Base-by-base conservation (phyloP, 2,888 invertebrate genomes). In the Falcaria lacertinaria region DNA sequence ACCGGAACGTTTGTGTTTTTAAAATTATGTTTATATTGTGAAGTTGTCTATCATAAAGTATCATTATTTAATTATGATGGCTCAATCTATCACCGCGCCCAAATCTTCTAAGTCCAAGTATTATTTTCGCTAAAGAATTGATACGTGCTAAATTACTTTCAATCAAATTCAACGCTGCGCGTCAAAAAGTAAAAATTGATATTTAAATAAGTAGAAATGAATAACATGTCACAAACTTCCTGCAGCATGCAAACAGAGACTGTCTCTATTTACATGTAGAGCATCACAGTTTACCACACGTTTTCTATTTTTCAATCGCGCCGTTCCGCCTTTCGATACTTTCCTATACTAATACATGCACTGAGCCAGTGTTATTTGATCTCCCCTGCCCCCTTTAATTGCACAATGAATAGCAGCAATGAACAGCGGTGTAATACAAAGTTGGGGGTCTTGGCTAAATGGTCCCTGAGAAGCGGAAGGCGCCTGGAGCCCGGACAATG, bases 291-390 rank as follows among this genome's bases (percentile, higher is more conserved):
- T 54, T 54, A 60, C 64, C 64, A 73, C 69, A 74, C 74, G 74
- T 75, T 87, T 85, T 84, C 81, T 80, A 83, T 82, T 87, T 87
- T 85, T 85, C 83, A 84, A 84, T 82, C 80, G 71, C 64, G 63
- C 57, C 79, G 78, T 85, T 87, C 83, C 83, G 81, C 83, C 80
- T 86, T 85, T 87, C 83, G 72, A 80, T 86, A 84, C 80, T 84
- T 86, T 85, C 80, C 74, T 85, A 77, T 69, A 79, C 74, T 74
- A 79, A 78, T 70, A 72, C 63, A 71, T 65, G 59, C 54, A 61
- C 52, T 54, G 43, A 56, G 64, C 84, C 76, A 78, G 52, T 46
- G 33, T 60, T 57, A 47, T 32, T 33, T 44, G 82, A 57, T 15
- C 80, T 57, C 19, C 66, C 60, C 50, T 61, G 47, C 62, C 73